Percentiles rank a stretch among this genome's conserved stretches.
Evolutionary conservation across 2,797 vertebrate species (phyloP).

Genomic region (Hemibagrus guttatus): DNA sequence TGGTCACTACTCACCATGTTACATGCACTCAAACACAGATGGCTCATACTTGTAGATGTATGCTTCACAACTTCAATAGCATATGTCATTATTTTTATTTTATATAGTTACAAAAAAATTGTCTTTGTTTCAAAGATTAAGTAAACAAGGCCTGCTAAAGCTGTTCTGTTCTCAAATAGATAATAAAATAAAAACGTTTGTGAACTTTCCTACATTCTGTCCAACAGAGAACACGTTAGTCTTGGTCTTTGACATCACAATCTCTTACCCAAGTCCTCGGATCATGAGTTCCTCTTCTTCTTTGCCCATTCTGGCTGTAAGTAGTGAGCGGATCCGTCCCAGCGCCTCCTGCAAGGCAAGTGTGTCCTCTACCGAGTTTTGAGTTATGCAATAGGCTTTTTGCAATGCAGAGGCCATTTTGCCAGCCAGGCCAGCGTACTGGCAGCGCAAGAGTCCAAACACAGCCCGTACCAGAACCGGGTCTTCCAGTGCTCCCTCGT

Average conservation of each 20-base stretch:
- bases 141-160: neutral
- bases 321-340: conserved; percentile 89
- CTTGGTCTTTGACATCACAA: neutral
- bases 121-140: neutral
- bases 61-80: neutral
- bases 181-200: neutral
- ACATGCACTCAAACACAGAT: neutral
- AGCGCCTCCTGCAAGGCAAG: conserved; percentile 87
- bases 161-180: neutral
- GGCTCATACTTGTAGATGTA: no score
- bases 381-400: conserved; percentile 90
- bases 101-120: no score
- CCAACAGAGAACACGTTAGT: neutral
- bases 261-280: conserved; percentile 84
- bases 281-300: conserved; percentile 97
- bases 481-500: conserved; percentile 87
- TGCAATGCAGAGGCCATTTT: conserved; percentile 78
- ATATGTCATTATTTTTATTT: neutral
- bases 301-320: conserved; percentile 90
- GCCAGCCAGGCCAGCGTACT: conserved; percentile 87
- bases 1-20: neutral
- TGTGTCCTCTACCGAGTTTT: conserved; percentile 87
- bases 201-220: neutral
- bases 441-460: conserved; percentile 86
- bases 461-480: conserved; percentile 85